phyloP scores from a whole-genome alignment of 2,113 vertebrate species.

The Epinephelus cyanopodus region DNA sequence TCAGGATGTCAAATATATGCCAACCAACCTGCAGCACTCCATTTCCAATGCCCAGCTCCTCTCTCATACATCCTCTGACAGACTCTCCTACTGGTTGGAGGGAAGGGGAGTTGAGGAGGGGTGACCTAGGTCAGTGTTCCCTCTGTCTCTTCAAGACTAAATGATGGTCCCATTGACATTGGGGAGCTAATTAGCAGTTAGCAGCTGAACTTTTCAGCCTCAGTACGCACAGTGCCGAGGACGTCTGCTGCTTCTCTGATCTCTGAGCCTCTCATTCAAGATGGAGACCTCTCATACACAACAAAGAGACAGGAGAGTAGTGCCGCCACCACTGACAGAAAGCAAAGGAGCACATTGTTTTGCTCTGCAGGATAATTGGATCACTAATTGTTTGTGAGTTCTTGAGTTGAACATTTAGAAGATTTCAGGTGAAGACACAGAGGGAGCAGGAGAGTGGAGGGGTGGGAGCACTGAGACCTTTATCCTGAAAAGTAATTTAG shows the following conservation, averaged over 20 bases:
- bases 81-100: constrained; percentile 9
- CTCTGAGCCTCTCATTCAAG: constrained; percentile 49
- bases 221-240: constrained; percentile 12
- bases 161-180: constrained; percentile 54
- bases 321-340: constrained; percentile 27
- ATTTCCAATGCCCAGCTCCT: constrained; percentile 10
- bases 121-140: constrained; percentile 56
- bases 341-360: constrained; percentile 52
- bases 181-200: constrained; percentile 71
- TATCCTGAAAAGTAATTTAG: constrained; percentile 31
- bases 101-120: background rate
- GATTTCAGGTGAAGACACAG: constrained; percentile 2
- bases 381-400: constrained; percentile 68
- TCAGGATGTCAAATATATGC: background rate
- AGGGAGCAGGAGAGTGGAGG: constrained; percentile 24
- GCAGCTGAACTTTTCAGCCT: constrained; percentile 54
- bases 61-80: background rate
- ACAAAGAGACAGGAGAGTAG: constrained; percentile 31
- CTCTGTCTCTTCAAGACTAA: constrained; percentile 48
- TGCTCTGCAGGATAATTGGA: constrained; percentile 61
- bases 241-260: constrained; percentile 57
- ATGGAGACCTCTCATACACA: constrained; percentile 51
- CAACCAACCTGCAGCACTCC: constrained; percentile 30
- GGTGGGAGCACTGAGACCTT: background rate
- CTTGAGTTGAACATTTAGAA: constrained; percentile 21